These are phyloP conservation scores for Atrichornis clamosus DNA, from an alignment of 2,113 vertebrate species.

Conservation along the genomic window DNA sequence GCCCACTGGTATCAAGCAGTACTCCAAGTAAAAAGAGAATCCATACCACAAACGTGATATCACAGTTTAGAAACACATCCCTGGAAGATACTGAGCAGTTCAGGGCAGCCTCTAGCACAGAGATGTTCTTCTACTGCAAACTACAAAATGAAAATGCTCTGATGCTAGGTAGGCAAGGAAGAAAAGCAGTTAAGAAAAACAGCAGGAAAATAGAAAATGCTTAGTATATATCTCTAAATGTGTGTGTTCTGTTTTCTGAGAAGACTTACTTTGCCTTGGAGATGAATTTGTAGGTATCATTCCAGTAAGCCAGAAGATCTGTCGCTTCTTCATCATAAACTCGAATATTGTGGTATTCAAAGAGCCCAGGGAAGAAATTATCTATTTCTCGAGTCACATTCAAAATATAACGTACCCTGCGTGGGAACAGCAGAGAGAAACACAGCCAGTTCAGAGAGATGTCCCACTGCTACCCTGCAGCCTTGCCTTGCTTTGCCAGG, in stretches of 20 bases:
- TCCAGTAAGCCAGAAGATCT: conserved; percentile 97
- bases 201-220: neutral
- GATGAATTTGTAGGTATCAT: conserved; percentile 98
- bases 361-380: conserved; percentile 96
- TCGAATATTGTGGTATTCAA: conserved; percentile 96
- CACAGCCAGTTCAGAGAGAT: neutral
- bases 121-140: neutral
- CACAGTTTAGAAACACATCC: neutral
- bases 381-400: conserved; percentile 97
- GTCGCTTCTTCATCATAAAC: conserved; percentile 98
- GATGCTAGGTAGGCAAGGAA: neutral
- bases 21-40: neutral
- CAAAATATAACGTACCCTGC: conserved; percentile 91
- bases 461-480: neutral
- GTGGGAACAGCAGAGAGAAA: neutral
- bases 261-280: conserved; percentile 92
- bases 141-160: neutral
- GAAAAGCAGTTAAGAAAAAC: neutral
- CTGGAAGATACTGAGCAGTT: neutral
- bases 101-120: neutral
- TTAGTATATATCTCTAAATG: neutral
- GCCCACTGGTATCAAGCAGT: neutral
- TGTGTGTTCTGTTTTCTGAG: neutral
- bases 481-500: neutral
- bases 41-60: accelerated